phyloP scores from a whole-genome alignment of 2,888 invertebrate species.

The Pelosia muscerda region DNA sequence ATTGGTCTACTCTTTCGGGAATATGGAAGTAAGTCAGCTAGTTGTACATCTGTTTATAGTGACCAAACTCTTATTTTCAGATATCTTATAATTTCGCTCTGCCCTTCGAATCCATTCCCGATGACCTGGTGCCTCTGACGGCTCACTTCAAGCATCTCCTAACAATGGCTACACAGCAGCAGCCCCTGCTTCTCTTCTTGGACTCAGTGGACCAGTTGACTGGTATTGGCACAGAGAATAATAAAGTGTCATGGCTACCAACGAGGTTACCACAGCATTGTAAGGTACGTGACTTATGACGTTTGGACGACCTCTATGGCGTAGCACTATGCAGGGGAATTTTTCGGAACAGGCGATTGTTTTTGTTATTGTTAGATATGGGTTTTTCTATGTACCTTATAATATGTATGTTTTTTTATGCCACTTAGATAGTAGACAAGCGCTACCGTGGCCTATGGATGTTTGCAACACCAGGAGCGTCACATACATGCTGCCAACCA shows the following conservation, averaged over 20 bases:
- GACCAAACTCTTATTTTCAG: constrained; percentile 75
- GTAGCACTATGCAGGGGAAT: too few relatives aligned
- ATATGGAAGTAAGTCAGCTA: too few relatives aligned
- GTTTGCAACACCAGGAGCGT: too few relatives aligned
- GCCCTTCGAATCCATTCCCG: constrained; percentile 97
- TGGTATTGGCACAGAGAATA: constrained; percentile 95
- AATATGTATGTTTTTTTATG: too few relatives aligned
- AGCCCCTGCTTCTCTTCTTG: constrained; percentile 95
- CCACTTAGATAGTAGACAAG: too few relatives aligned
- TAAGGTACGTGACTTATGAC: constrained; percentile 88
- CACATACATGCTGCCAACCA: too few relatives aligned
- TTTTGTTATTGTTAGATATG: too few relatives aligned
- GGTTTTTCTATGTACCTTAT: too few relatives aligned
- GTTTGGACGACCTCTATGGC: too few relatives aligned
- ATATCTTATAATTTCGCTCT: constrained; percentile 97
- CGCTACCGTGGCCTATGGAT: too few relatives aligned
- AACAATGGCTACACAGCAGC: constrained; percentile 92
- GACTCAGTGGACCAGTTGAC: constrained; percentile 99
- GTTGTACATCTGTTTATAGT: background rate
- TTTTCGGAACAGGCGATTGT: too few relatives aligned
- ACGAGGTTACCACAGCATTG: constrained; percentile 95
- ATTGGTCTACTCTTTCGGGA: too few relatives aligned
- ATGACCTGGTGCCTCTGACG: constrained; percentile 97
- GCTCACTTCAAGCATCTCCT: constrained; percentile 98
- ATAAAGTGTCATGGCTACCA: constrained; percentile 98